A percentile compares a stretch with the other conserved stretches of the same genome.
Conservation (phyloP, 2,797 vertebrate species). For the Protonibea diacanthus region DNA sequence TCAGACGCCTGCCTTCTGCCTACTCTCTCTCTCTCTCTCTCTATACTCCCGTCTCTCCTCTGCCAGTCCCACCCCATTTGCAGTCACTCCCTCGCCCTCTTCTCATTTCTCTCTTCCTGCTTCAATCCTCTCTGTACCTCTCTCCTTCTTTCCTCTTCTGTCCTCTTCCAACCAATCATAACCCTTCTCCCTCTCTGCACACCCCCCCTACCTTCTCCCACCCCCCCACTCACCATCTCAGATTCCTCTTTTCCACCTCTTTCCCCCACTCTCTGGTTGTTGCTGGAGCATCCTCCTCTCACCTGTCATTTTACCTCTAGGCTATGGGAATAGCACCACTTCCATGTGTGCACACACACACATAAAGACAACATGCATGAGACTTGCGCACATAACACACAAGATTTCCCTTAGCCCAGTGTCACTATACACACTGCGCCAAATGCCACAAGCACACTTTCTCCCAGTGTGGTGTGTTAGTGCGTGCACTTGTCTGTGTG, state of each 20-base stretch:
- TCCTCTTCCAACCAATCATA: conserved; percentile 76
- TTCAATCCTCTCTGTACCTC: conserved; percentile 68
- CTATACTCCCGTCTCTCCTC: conserved; percentile 70
- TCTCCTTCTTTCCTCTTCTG: conserved; percentile 63
- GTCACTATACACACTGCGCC: conserved; percentile 27
- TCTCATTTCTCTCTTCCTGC: conserved; percentile 75
- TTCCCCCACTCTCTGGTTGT: conserved; percentile 56
- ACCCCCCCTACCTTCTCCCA: conserved; percentile 18
- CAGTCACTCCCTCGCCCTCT: conserved; percentile 79
- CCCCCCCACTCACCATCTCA: conserved; percentile 45
- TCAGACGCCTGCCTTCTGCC: conserved; percentile 85
- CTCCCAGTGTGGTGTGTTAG: conserved; percentile 25
- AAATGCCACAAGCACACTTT: conserved; percentile 26
- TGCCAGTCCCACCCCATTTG: conserved; percentile 82
- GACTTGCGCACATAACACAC: conserved; percentile 53
- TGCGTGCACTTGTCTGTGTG: conserved; percentile 3
- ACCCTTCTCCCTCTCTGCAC: conserved; percentile 43
- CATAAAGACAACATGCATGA: conserved; percentile 46
- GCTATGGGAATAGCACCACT: conserved; percentile 85
- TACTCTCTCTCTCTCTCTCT: conserved; percentile 60
- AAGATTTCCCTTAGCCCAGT: conserved; percentile 27
- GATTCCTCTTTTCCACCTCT: conserved; percentile 57
- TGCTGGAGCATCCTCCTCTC: conserved; percentile 81
- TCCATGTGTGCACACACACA: conserved; percentile 53
- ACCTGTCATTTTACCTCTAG: conserved; percentile 88